Evolutionary conservation across 30 jellyfish, hydroid and myxozoan genomes (phyloP), one percentile per base, ranked within the genome.

Genomic region (Clytia hemisphaerica): DNA sequence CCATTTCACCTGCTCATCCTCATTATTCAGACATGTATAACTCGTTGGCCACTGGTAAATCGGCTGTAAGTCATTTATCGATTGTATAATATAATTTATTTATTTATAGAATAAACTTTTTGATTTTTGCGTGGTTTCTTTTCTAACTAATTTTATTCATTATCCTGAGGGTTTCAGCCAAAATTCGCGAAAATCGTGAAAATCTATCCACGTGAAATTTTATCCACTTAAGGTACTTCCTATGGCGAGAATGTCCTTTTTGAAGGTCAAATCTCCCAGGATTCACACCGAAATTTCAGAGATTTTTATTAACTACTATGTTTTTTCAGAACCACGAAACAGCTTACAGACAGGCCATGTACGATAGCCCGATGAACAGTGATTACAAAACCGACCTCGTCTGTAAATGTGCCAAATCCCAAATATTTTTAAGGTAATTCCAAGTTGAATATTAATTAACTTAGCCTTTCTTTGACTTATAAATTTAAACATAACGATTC

Each of bases 331-430:
- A 89, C 40, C 91, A 81, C 6, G 93, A 89, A 45, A 89, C 95
- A 6, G 93, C 93, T 10, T 89, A 74, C 73, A 77, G 77, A 30
- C 98, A 89, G 63, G 94, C 88, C 14, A 89, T 89, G 76, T 93
- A 81, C 27, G 97, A 88, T 12, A 81, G 95, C 44, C 98, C 98
- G 3, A 73, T 71, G 29, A 47, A 27, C 14, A 81, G 71, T 34
- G 94, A 81, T 7, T 37, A 35, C 21, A 80, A 80, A 53, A 89
- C 95, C 5, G 98, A 81, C 27, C 34, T 89, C 25, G 40, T 48
- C 1, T 42, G 76, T 44, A 51, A 37, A 2, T 89, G 94, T 62
- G 82, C 93, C 3, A 49, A 75, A 4, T 30, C 72, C n/a, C 70
- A 38, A 22, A 50, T 77, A 15, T 49, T 80, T 3, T 61, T 89